Conservation (phyloP, 2,113 vertebrate genomes). For the Colistium nudipinnis region DNA sequence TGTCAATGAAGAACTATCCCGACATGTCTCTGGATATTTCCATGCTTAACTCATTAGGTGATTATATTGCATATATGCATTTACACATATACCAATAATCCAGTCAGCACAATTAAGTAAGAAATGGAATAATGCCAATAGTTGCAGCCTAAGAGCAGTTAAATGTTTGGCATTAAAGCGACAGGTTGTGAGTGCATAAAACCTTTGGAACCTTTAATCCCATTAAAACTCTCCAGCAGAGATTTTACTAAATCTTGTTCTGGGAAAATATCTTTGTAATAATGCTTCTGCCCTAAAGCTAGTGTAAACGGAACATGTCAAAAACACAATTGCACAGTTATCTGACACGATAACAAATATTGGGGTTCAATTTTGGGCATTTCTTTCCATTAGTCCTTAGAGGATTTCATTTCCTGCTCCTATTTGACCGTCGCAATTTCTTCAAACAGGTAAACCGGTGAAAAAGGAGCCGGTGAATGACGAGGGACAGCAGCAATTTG, state of each 20-base stretch:
- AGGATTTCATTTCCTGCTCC: not conserved
- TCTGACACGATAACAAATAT: too few relatives aligned
- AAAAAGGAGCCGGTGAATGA: conserved; percentile 95
- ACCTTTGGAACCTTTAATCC: not conserved
- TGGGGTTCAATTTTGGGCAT: too few relatives aligned
- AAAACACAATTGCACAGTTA: not conserved
- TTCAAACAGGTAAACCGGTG: conserved; percentile 84
- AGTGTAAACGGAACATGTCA: not conserved
- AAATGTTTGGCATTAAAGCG: not conserved
- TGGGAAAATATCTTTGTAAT: not conserved
- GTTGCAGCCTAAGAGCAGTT: not conserved
- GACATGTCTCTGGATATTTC: conserved; percentile 95
- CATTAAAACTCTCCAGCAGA: too few relatives aligned
- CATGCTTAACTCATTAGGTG: conserved; percentile 91
- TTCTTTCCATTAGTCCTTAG: too few relatives aligned
- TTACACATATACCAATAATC: not conserved
- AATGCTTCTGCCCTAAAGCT: not conserved
- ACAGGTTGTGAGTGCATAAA: not conserved
- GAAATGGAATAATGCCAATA: not conserved
- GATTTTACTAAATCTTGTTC: too few relatives aligned
- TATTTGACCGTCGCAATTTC: not conserved
- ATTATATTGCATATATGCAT: conserved; percentile 50
- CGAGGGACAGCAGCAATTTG: conserved; percentile 89
- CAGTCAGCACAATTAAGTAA: not conserved
- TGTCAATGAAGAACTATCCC: conserved; percentile 90